Evolutionary conservation across 2,113 vertebrate genomes (phyloP).

Genomic region (Thunnus thynnus): DNA sequence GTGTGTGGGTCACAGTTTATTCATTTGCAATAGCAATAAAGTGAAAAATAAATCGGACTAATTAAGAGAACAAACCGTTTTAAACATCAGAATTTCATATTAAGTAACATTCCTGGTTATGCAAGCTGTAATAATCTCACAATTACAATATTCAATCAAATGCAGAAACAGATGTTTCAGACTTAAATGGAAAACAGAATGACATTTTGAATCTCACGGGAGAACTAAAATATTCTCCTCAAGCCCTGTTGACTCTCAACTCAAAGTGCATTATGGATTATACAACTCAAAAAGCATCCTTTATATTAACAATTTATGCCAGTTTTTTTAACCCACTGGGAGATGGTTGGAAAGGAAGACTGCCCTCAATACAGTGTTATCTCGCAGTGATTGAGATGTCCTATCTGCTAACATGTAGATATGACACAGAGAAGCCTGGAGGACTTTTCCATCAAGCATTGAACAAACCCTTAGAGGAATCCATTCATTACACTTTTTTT

Average conservation of each 20-base stretch:
- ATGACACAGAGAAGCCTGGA: constrained; percentile 39
- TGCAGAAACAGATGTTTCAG: constrained; percentile 36
- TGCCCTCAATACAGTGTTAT: constrained; percentile 6
- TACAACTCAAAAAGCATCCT: constrained; percentile 50
- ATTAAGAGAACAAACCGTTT: constrained; percentile 1
- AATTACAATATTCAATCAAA: constrained; percentile 35
- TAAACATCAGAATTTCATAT: constrained; percentile 36
- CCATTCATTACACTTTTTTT: constrained; percentile 73
- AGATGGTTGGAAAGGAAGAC: constrained; percentile 5
- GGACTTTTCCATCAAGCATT: constrained; percentile 50
- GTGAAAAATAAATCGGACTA: neutral
- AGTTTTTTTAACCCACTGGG: constrained; percentile 35
- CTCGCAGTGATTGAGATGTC: constrained; percentile 64
- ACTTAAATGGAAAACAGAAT: constrained; percentile 11
- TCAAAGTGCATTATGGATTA: constrained; percentile 46
- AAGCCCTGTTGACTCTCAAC: constrained; percentile 23
- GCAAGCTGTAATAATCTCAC: constrained; percentile 14
- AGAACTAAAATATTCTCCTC: constrained; percentile 27
- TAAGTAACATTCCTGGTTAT: constrained; percentile 25
- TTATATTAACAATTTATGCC: constrained; percentile 56
- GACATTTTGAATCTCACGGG: constrained; percentile 30
- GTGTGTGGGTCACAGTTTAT: constrained; percentile 1
- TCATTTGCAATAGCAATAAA: neutral
- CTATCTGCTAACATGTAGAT: constrained; percentile 38
- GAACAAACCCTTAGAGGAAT: constrained; percentile 68